phyloP scores from a whole-genome alignment of 37 sponge, comb jelly and placozoan species.

The Hormiphora californensis region DNA sequence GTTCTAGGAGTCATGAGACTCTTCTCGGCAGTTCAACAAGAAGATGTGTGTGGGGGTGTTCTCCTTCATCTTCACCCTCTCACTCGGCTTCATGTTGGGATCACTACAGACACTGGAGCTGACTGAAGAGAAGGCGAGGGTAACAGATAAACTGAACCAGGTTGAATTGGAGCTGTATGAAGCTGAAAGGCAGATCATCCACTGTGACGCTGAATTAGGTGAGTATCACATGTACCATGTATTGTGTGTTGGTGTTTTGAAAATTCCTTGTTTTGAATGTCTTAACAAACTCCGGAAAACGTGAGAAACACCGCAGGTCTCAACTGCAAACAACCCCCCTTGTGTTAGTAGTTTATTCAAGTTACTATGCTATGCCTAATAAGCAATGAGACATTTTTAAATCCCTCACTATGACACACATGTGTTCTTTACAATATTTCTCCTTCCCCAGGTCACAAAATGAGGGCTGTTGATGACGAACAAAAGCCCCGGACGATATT shows the following conservation, averaged over 20 bases:
- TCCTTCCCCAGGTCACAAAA: conserved; percentile 45
- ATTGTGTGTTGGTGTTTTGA: too few relatives aligned
- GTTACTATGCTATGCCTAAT: too few relatives aligned
- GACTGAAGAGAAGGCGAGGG: background rate
- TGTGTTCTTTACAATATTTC: too few relatives aligned
- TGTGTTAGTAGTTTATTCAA: too few relatives aligned
- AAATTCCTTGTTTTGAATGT: too few relatives aligned
- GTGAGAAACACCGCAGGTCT: too few relatives aligned
- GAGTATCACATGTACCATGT: background rate
- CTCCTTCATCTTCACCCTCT: background rate
- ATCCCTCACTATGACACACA: too few relatives aligned
- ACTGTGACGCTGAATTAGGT: conserved; percentile 45
- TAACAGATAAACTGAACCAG: conserved; percentile 36
- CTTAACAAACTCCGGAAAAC: too few relatives aligned
- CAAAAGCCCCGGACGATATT: conserved; percentile 59
- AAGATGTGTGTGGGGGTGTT: conserved; percentile 6
- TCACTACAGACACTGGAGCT: background rate
- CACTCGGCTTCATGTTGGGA: conserved; percentile 23
- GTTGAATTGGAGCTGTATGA: conserved; percentile 29
- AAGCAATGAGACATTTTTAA: too few relatives aligned
- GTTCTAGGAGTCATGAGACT: too few relatives aligned
- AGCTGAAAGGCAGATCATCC: conserved; percentile 26
- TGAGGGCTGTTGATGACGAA: background rate
- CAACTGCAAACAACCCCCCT: too few relatives aligned
- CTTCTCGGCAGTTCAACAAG: too few relatives aligned